phyloP scores from a whole-genome alignment of 2,113 vertebrate genomes.

The Gasterosteus nipponicus region DNA sequence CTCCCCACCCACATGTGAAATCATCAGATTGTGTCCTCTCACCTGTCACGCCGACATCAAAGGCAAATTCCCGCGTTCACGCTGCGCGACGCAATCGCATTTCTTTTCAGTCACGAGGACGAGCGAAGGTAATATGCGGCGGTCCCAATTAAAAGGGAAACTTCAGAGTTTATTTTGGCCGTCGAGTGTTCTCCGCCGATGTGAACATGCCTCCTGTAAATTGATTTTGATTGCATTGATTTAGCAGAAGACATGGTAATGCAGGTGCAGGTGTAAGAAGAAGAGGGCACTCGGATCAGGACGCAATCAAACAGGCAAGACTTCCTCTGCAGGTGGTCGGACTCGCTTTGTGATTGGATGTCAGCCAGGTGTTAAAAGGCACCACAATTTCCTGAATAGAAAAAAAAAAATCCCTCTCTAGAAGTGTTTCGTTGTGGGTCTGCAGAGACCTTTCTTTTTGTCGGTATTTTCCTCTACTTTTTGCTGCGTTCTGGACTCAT shows the following conservation, averaged over 20 bases:
- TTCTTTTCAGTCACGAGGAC: slow-evolving; percentile 18
- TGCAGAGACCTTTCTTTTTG: background rate
- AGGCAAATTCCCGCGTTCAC: slow-evolving; percentile 40
- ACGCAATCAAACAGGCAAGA: background rate
- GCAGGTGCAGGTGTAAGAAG: background rate
- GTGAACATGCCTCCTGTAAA: background rate
- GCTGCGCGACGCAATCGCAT: slow-evolving; percentile 40
- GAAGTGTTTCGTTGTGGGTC: background rate
- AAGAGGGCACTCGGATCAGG: background rate
- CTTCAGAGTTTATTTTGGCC: background rate
- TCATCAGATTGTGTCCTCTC: slow-evolving; percentile 46
- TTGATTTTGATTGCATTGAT: background rate
- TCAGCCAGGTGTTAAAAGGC: background rate
- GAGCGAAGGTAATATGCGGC: background rate
- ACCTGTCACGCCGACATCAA: slow-evolving; percentile 62
- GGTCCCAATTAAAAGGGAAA: background rate
- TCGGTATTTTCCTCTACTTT: background rate
- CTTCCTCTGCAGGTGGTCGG: background rate
- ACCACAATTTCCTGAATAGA: background rate
- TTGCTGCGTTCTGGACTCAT: background rate
- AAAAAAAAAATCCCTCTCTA: background rate
- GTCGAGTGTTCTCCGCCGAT: background rate
- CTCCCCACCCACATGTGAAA: slow-evolving; percentile 42
- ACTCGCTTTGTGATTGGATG: background rate
- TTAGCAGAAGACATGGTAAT: background rate